Percentiles rank a stretch among this genome's conserved stretches.
phyloP scores from a whole-genome alignment of 2,797 vertebrate genomes.

The Margarornis squamiger region DNA sequence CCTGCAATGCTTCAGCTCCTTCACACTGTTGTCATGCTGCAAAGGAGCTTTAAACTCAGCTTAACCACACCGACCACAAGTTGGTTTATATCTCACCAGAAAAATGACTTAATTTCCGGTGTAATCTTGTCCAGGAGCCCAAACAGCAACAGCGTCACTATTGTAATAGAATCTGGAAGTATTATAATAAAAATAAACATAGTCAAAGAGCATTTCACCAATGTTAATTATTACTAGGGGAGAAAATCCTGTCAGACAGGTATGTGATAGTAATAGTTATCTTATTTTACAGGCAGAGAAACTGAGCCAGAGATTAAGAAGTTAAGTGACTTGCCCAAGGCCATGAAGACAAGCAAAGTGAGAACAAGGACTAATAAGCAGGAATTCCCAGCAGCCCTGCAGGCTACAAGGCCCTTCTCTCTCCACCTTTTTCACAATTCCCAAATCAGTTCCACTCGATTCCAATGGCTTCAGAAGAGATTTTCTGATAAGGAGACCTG shows the following conservation, averaged over 20 bases:
- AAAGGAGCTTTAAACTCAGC: conserved; percentile 2
- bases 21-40: neutral
- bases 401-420: neutral
- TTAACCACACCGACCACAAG: conserved; percentile 62
- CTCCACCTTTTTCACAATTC: neutral
- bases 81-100: conserved; percentile 42
- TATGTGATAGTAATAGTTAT: conserved; percentile 48
- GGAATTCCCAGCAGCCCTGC: conserved; percentile 42
- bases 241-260: conserved; percentile 59
- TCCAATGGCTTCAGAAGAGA: neutral
- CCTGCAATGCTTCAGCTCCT: neutral
- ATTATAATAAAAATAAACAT: conserved; percentile 54
- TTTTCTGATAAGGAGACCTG: neutral
- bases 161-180: conserved; percentile 47
- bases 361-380: conserved; percentile 32
- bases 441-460: conserved; percentile 1
- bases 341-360: conserved; percentile 25
- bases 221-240: conserved; percentile 63
- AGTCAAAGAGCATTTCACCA: conserved; percentile 45
- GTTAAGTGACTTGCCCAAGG: conserved; percentile 61
- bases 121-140: conserved; percentile 42
- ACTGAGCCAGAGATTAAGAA: conserved; percentile 60
- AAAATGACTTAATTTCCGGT: conserved; percentile 51
- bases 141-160: neutral
- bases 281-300: conserved; percentile 55